Evolutionary conservation across 1,140 invertebrate species (phyloP).

Genomic region (Mercenaria mercenaria): DNA sequence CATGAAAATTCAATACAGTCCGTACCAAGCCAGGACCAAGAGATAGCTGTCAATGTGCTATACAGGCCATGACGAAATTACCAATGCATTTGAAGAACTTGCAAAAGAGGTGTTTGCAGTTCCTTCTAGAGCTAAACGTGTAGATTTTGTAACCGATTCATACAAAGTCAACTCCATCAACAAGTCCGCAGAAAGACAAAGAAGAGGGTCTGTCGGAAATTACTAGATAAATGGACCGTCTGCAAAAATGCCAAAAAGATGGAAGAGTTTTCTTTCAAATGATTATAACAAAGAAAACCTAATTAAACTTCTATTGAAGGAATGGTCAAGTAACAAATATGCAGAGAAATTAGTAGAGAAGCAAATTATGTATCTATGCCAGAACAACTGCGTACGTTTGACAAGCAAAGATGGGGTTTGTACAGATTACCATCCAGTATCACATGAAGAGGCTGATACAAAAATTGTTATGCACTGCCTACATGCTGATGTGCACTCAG

Average conservation of each 20-base stretch:
- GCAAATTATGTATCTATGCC: too few species aligned
- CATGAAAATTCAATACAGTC: neutral
- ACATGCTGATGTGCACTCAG: too few species aligned
- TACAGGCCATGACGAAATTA: neutral
- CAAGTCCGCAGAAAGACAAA: neutral
- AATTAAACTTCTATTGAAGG: too few species aligned
- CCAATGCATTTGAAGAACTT: neutral
- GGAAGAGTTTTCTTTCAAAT: conserved; percentile 3
- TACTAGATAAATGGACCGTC: neutral
- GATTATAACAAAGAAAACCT: neutral
- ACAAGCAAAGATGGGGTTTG: too few species aligned
- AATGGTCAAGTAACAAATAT: too few species aligned
- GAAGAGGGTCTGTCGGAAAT: too few species aligned
- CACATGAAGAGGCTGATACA: too few species aligned
- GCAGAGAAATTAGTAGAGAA: too few species aligned
- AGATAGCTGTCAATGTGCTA: neutral
- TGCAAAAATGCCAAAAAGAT: neutral
- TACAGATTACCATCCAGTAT: too few species aligned
- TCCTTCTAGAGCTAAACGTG: neutral
- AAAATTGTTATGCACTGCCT: too few species aligned
- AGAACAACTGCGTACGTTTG: too few species aligned
- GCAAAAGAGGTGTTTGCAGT: neutral
- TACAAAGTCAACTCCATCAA: neutral
- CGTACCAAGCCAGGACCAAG: neutral
- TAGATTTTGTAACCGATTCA: neutral